Base-by-base conservation (phyloP, 1,140 invertebrate genomes). In the Drosophila kurseongensis region DNA sequence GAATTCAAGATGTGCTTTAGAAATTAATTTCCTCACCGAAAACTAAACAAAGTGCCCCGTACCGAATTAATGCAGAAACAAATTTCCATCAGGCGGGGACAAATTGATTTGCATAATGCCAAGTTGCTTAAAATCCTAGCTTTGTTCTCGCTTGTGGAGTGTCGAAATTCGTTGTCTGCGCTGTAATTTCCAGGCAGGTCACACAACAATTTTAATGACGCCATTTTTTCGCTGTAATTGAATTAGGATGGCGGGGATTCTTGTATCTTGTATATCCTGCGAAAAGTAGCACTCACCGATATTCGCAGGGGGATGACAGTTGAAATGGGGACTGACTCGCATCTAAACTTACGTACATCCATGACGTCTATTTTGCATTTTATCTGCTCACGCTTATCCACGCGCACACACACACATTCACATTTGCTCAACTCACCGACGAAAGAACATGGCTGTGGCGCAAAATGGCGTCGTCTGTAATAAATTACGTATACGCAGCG, bases 41-140 rank as follows among this genome's bases (percentile, higher is more conserved):
- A 58, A 72, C 68, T 83, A 79, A 84, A 84, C 80, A 83, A 83
- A 80, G 66, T 80, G 84, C 52, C 29, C 12, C 51, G 42, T 40
- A 41, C 42, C 27, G 67, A 84, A 84, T 84, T 80, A 84, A 84
- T 84, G 81, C 77, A 72, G n/a, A 38, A 58, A 36, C 52, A 42
- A 71, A 72, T 69, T 69, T 68, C 51, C 42, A 69, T 57, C 63
- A 54, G 5, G 6, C 40, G 35, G 48, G 59, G 51, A 66, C 75
- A 84, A 84, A 84, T 84, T 84, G 80, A 84, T 84, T 84, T 84
- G 80, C 80, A 84, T 84, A 84, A 84, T 84, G 81, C 83, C 60
- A 76, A 76, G 77, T 73, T 85, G 77, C 79, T 73, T 75, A 61
- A 84, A 83, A 71, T 72, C 44, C 16, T 72, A 58, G 67, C 51